Percentiles rank a stretch among this genome's conserved stretches.
These are phyloP conservation scores for Drosophila truncata DNA, from an alignment of 1,140 invertebrate genomes.

Conservation along the genomic window DNA sequence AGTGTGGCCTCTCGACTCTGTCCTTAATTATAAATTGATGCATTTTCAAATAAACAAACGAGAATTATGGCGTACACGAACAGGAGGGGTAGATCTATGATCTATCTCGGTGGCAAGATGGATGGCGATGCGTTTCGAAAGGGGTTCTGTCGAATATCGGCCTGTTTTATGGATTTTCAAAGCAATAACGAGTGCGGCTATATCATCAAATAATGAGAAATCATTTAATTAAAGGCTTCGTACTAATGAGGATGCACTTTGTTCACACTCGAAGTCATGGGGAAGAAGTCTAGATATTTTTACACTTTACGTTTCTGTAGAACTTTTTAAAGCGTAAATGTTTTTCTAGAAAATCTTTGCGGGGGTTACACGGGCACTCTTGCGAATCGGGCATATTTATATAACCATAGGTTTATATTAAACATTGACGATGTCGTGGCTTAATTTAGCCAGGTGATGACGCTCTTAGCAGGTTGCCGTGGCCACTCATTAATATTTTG, in stretches of 20 bases:
- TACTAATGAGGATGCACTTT: slow-evolving; percentile 6
- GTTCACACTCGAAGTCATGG: slow-evolving; percentile 5
- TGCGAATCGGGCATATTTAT: neutral
- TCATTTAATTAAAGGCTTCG: slow-evolving; percentile 6
- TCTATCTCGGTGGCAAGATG: slow-evolving; percentile 15
- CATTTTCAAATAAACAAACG: slow-evolving; percentile 68
- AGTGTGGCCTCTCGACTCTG: slow-evolving; percentile 63
- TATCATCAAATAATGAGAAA: slow-evolving; percentile 20
- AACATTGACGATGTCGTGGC: slow-evolving; percentile 17
- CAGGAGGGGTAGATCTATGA: slow-evolving; percentile 38
- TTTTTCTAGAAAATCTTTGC: slow-evolving; percentile 2
- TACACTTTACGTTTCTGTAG: neutral
- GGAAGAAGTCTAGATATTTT: neutral
- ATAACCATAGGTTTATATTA: slow-evolving; percentile 8
- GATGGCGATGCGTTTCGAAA: slow-evolving; percentile 23
- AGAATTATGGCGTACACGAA: slow-evolving; percentile 38
- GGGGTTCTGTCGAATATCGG: slow-evolving; percentile 14
- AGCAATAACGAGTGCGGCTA: slow-evolving; percentile 9
- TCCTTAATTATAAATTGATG: slow-evolving; percentile 82
- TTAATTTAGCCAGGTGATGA: slow-evolving; percentile 31
- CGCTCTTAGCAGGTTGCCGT: slow-evolving; percentile 38
- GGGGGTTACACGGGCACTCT: slow-evolving; percentile 2
- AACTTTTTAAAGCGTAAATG: neutral
- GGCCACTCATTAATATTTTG: neutral
- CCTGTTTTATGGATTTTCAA: slow-evolving; percentile 26